Percentiles rank a stretch among this genome's conserved stretches.
phyloP scores from a whole-genome alignment of 1,140 invertebrate species.

The Lasioglossum baleicum region DNA sequence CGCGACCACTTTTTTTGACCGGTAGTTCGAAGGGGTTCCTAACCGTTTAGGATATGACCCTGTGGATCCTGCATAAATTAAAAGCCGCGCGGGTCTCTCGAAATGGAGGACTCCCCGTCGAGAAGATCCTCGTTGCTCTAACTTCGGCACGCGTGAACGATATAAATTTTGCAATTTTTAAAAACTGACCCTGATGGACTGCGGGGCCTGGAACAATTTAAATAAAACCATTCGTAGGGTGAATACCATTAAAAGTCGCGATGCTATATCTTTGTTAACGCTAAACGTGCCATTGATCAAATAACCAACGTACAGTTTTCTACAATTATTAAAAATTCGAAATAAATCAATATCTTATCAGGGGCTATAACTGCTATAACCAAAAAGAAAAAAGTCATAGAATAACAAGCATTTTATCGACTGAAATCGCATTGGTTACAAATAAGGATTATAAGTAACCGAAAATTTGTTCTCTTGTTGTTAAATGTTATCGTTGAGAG shows the following conservation, averaged over 20 bases:
- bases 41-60: constrained; percentile 46
- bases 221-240: not conserved
- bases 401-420: too few species aligned
- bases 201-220: not conserved
- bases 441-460: too few species aligned
- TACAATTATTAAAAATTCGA: too few species aligned
- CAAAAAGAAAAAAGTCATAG: too few species aligned
- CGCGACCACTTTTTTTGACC: constrained; percentile 41
- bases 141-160: constrained; percentile 66
- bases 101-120: constrained; percentile 63
- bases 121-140: constrained; percentile 68
- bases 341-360: too few species aligned
- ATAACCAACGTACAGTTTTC: too few species aligned
- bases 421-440: too few species aligned
- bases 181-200: constrained; percentile 60
- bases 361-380: too few species aligned
- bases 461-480: too few species aligned
- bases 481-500: too few species aligned
- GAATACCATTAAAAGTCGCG: not conserved
- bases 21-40: constrained; percentile 19
- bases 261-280: too few species aligned
- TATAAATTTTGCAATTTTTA: constrained; percentile 74
- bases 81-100: constrained; percentile 50
- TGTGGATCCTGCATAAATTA: constrained; percentile 67
- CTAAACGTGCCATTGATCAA: too few species aligned